A percentile compares a stretch with the other conserved stretches of the same genome.
phyloP scores from a whole-genome alignment of 2,797 vertebrate genomes.

The Prionace glauca region DNA sequence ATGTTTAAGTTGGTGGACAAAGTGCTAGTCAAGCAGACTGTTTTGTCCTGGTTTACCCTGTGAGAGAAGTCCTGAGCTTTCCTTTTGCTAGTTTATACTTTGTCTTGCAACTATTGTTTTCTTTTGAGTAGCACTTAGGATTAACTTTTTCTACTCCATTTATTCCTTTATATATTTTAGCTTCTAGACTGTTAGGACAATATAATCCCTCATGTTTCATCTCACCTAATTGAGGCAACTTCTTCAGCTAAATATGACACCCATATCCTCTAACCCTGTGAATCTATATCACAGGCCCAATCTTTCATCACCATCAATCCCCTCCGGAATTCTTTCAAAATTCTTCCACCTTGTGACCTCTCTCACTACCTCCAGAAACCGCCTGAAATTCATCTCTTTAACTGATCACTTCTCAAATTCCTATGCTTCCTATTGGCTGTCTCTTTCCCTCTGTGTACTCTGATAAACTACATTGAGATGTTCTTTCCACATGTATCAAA shows the following conservation, averaged over 20 bases:
- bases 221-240: background rate
- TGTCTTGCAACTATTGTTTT: background rate
- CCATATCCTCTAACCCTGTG: background rate
- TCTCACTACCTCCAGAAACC: background rate
- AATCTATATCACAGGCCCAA: background rate
- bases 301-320: background rate
- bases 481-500: background rate
- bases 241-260: background rate
- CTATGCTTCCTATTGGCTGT: background rate
- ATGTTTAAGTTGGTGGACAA: background rate
- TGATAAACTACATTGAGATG: background rate
- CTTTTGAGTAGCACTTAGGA: background rate
- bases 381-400: background rate
- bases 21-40: background rate
- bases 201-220: background rate
- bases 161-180: background rate
- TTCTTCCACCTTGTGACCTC: background rate
- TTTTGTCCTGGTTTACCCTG: background rate
- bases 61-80: background rate
- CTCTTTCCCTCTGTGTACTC: background rate
- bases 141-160: background rate
- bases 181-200: background rate
- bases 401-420: background rate
- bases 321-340: too few relatives aligned
- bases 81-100: background rate